phyloP scores from a whole-genome alignment of 2,888 invertebrate species.

The Eumacrocentrus americanus region DNA sequence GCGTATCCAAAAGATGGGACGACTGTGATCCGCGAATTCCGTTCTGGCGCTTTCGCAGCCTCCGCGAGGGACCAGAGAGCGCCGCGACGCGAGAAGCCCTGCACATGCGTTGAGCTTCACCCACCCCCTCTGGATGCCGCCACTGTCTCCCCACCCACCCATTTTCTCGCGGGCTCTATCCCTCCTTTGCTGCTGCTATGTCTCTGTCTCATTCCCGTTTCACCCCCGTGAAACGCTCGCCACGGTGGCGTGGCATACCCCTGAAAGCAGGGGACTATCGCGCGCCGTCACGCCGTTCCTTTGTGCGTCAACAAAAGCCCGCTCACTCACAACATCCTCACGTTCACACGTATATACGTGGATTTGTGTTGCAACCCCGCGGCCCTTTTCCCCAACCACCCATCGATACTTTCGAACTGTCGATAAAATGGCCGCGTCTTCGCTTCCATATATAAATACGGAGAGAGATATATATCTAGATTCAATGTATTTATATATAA shows the following conservation, averaged over 20 bases:
- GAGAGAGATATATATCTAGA: background rate
- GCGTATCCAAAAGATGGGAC: conserved; percentile 58
- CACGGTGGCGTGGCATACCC: conserved; percentile 28
- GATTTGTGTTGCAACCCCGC: conserved; percentile 31
- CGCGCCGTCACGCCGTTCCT: conserved; percentile 53
- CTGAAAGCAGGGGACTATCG: conserved; percentile 46
- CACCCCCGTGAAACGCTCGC: conserved; percentile 33
- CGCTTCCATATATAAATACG: conserved; percentile 5
- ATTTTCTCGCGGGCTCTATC: conserved; percentile 31
- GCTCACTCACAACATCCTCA: conserved; percentile 27
- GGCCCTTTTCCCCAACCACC: conserved; percentile 13
- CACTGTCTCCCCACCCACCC: conserved; percentile 31
- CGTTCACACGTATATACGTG: conserved; percentile 36
- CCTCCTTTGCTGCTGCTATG: conserved; percentile 19
- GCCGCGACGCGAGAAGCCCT: conserved; percentile 59
- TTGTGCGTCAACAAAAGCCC: conserved; percentile 54
- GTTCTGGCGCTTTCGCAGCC: conserved; percentile 57
- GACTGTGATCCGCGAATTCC: conserved; percentile 60
- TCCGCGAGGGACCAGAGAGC: conserved; percentile 57
- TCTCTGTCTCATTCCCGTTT: conserved; percentile 19
- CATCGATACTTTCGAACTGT: conserved; percentile 20
- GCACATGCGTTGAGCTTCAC: conserved; percentile 60
- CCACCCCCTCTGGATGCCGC: conserved; percentile 32
- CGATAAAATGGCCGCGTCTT: conserved; percentile 29
- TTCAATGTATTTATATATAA: background rate